Evolutionary conservation across 2,888 invertebrate species (phyloP), one percentile per base, ranked within the genome.

Genomic region (Pseudococcus jackbeardsleyi): DNA sequence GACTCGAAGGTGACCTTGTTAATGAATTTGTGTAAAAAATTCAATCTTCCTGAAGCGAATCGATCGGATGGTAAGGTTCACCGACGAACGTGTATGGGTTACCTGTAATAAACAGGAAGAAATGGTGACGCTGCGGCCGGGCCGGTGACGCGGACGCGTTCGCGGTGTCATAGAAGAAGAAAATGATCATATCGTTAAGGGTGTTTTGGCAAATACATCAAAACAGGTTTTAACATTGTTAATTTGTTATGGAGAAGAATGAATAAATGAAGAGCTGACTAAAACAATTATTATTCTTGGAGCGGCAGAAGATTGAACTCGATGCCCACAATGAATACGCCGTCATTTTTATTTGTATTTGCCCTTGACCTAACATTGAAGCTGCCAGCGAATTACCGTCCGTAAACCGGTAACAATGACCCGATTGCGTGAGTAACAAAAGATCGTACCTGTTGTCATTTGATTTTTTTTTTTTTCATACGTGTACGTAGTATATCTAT

Each of bases 331-430:
- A 79, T 72, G 72, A 68, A 72, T 72, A 19, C 68, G 26, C 26
- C 26, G 26, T 1, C 26, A 33, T 84, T 19, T 22, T 12, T 26
- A 64, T 84, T 48, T 54, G 4, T 17, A 68, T 22, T 86, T 89
- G 86, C 89, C 89, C 89, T 89, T 89, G 89, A 89, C 89, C 89
- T 89, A 89, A 89, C 89, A 89, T 89, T 89, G 89, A 89, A 86
- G 85, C 89, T 87, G 87, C 87, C 68, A 79, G 87, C 79, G 77
- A 79, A 87, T 87, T 79, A 39, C 87, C 42, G 72, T 72, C 64
- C 87, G 39, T 87, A 79, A 87, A 87, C 79, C 87, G 87, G 87
- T 87, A 87, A 87, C 87, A 87, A 77, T 87, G 87, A 87, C 87
- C 87, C 87, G 87, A 87, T 79, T 87, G 77, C 87, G 79, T 79